These are phyloP conservation scores for Vulpes ferrilata DNA, from an alignment of 2,113 vertebrate genomes.

Conservation along the genomic window DNA sequence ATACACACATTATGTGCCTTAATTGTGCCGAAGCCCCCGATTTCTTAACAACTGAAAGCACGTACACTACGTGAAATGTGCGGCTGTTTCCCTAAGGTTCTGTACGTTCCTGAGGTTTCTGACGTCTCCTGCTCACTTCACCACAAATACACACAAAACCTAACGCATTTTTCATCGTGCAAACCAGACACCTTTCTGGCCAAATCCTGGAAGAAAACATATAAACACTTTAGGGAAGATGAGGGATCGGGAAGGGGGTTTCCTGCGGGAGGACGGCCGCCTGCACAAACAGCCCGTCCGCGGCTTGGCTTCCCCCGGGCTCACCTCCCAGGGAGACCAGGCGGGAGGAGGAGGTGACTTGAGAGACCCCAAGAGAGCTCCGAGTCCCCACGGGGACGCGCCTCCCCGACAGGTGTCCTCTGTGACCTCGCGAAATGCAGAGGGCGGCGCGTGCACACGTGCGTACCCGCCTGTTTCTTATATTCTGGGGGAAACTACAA, in stretches of 20 bases:
- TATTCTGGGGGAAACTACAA: neutral
- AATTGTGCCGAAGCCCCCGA: neutral
- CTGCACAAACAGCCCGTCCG: too few relatives aligned
- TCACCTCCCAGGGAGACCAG: neutral
- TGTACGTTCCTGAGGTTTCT: neutral
- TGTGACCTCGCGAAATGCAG: neutral
- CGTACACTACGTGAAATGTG: neutral
- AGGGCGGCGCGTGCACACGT: neutral
- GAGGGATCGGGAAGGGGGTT: neutral
- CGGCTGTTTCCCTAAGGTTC: neutral
- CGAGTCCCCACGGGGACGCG: neutral
- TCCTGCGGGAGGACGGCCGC: neutral
- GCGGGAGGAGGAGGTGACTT: neutral
- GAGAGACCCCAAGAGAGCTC: neutral
- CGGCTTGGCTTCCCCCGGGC: too few relatives aligned
- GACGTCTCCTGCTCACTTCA: neutral
- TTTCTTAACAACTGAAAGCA: neutral
- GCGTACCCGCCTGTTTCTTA: neutral
- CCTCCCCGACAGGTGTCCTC: too few relatives aligned
- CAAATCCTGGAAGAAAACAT: neutral
- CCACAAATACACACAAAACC: neutral
- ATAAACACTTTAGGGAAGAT: neutral
- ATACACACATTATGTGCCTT: neutral
- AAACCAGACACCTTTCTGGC: neutral
- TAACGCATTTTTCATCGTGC: neutral